phyloP scores from a whole-genome alignment of 1,140 invertebrate species.

The Andrena cerasifolii region DNA sequence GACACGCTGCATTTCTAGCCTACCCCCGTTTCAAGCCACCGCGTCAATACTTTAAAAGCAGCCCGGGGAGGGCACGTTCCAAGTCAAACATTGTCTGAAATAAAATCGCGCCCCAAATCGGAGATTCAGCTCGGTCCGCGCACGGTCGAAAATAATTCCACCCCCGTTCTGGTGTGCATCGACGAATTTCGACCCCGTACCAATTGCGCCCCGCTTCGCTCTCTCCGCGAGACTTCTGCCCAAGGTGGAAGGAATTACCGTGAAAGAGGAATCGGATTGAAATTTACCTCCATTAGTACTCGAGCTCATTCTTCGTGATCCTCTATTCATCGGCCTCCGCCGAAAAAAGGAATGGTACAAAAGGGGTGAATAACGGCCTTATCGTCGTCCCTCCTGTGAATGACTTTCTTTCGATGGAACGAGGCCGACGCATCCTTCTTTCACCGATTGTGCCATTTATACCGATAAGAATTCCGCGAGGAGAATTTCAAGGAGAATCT shows the following conservation, averaged over 20 bases:
- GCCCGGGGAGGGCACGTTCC: neutral
- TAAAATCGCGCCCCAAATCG: conserved; percentile 3
- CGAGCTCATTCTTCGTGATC: neutral
- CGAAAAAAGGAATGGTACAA: neutral
- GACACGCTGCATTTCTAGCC: conserved; percentile 14
- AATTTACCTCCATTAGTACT: too few species aligned
- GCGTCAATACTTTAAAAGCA: conserved; percentile 47
- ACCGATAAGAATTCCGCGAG: conserved; percentile 45
- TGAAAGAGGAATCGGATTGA: too few species aligned
- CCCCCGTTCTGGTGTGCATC: neutral
- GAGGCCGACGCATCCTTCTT: conserved; percentile 48
- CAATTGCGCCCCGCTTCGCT: neutral
- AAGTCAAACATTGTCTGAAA: conserved; percentile 2
- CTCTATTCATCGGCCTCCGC: neutral
- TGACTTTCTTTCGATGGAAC: conserved; percentile 38
- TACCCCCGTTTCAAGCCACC: conserved; percentile 16
- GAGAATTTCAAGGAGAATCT: conserved; percentile 33
- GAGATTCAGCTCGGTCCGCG: neutral
- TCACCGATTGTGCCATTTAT: conserved; percentile 35
- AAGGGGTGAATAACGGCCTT: conserved; percentile 47
- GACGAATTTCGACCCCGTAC: neutral
- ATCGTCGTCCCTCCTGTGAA: conserved; percentile 8
- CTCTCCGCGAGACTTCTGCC: neutral
- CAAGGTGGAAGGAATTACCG: too few species aligned
- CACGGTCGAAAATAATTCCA: conserved; percentile 20